Evolutionary conservation across 2,113 vertebrate species (phyloP), one percentile per base, ranked within the genome.

Genomic region (Periophthalmodon schlosseri): DNA sequence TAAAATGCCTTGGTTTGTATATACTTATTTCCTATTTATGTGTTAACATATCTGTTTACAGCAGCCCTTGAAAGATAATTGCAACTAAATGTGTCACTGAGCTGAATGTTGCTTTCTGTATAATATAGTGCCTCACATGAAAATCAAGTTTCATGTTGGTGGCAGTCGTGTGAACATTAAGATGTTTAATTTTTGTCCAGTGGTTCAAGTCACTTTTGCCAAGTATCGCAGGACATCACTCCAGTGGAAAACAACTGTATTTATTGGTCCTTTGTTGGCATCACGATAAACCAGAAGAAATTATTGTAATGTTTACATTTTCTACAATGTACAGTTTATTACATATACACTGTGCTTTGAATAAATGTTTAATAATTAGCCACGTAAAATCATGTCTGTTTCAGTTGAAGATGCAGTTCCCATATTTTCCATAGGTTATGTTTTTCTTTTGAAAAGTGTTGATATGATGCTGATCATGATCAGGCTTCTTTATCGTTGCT

Each of bases 41-140:
- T 39, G 3, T 7, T 6, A n/a, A n/a, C n/a, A n/a, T n/a, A n/a
- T n/a, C n/a, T n/a, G 8, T 10, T 9, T 10, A 44, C 39, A 44
- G 39, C 39, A 44, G 39, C 0, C 39, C 39, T 44, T 44, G 39
- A 44, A 44, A 44, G 8, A 44, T 44, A 44, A 44, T 44, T 10
- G 39, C 39, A 44, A 10, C 39, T 44, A 44, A 44, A 44, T 56
- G n/a, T 24, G 21, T 60, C 10, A 23, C 11, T 95, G 94, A 95
- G 93, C 95, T 94, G 89, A 93, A 92, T 94, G 95, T 96, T 95
- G 94, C 95, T 95, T 96, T 93, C 93, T 93, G 93, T 95, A 95
- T 96, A 95, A 96, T 95, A 94, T 96, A 96, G 96, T 97, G 95
- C 96, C 96, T 97, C 95, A 94, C 94, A 95, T 96, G 90, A 94